Evolutionary conservation across 2,113 vertebrate genomes (phyloP).

Genomic region (Synodontis membranacea): DNA sequence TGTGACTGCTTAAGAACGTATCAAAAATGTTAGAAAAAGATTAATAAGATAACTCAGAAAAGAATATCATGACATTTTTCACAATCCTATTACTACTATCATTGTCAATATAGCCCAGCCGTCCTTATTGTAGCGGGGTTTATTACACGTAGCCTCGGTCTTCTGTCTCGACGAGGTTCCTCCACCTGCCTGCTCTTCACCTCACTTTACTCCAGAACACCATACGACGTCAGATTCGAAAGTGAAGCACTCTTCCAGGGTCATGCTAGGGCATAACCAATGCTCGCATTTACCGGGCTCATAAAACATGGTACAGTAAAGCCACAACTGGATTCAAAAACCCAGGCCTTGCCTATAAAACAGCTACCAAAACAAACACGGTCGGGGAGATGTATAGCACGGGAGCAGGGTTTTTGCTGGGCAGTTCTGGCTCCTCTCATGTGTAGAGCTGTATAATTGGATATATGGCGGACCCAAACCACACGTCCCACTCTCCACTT

Average conservation of each 20-base stretch:
- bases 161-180: not conserved
- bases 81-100: not conserved
- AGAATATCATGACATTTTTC: not conserved
- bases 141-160: not conserved
- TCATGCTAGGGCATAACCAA: slow-evolving; percentile 32
- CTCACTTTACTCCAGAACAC: slow-evolving; percentile 4
- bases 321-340: slow-evolving; percentile 58
- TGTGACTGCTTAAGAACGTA: not conserved
- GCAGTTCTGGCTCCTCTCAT: slow-evolving; percentile 52
- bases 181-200: not conserved
- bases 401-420: slow-evolving; percentile 39
- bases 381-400: slow-evolving; percentile 59
- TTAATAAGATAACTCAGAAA: not conserved
- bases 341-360: slow-evolving; percentile 53
- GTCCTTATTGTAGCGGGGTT: not conserved
- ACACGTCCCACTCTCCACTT: slow-evolving; percentile 62
- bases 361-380: slow-evolving; percentile 54
- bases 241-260: slow-evolving; percentile 6
- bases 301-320: slow-evolving; percentile 51
- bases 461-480: slow-evolving; percentile 65
- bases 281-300: not conserved
- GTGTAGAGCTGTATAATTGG: slow-evolving; percentile 58
- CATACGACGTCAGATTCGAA: slow-evolving; percentile 18
- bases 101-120: not conserved
- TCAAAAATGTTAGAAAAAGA: not conserved